phyloP scores from a whole-genome alignment of 2,113 vertebrate genomes.

The Oreotragus oreotragus region DNA sequence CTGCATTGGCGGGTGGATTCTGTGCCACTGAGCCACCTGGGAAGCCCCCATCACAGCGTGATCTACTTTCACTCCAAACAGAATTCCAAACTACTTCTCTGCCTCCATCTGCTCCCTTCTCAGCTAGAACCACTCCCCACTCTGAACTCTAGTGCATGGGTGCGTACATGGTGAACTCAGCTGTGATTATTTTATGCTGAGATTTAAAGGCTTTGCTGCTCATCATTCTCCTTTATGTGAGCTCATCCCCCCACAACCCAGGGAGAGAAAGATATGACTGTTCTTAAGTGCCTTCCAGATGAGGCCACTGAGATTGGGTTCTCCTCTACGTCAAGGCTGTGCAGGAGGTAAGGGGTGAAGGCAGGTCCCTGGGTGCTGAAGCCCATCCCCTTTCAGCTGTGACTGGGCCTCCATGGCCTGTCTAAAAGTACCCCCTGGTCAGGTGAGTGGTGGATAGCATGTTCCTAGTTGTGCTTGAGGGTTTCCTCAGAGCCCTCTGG shows the following conservation, averaged over 20 bases:
- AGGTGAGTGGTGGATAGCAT: rapidly evolving
- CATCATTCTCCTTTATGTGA: neutral
- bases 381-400: no score
- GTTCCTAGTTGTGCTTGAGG: neutral
- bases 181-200: no score
- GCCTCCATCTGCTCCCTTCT: neutral
- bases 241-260: neutral
- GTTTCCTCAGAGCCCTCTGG: neutral
- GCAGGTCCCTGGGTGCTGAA: neutral
- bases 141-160: neutral
- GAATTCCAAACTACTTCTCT: neutral
- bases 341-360: neutral
- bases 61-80: neutral
- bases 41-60: neutral
- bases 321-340: no score
- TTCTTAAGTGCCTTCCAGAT: neutral
- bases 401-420: neutral
- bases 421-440: no score
- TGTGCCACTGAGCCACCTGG: neutral
- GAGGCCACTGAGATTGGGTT: neutral
- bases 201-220: neutral
- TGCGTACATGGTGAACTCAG: rapidly evolving
- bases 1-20: neutral
- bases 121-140: neutral
- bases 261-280: neutral